phyloP scores from a whole-genome alignment of 2,113 vertebrate species.

The Plecotus auritus region DNA sequence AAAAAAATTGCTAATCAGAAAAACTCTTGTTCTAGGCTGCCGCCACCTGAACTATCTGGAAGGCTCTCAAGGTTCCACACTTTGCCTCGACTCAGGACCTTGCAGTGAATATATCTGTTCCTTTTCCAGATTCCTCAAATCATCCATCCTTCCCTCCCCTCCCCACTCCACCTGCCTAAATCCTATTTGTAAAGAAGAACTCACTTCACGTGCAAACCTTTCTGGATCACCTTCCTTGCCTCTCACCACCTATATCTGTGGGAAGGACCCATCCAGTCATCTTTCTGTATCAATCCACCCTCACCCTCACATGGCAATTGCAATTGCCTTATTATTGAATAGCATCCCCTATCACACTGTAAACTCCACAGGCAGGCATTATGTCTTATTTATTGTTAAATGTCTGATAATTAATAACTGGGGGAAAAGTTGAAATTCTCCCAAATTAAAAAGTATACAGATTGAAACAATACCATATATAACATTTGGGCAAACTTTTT shows the following conservation, averaged over 20 bases:
- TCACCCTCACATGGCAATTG: background rate
- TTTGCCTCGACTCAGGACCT: background rate
- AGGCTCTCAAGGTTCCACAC: background rate
- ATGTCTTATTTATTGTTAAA: background rate
- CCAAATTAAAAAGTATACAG: background rate
- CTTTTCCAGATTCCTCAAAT: background rate
- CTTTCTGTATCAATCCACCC: background rate
- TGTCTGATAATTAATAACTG: background rate
- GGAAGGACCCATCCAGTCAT: background rate
- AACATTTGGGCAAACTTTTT: background rate
- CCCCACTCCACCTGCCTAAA: background rate
- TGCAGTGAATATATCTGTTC: background rate
- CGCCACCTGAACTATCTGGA: background rate
- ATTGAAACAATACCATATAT: background rate
- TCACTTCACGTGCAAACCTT: background rate
- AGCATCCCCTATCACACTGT: background rate
- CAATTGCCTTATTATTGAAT: background rate
- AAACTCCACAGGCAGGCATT: background rate
- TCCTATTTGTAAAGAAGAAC: background rate
- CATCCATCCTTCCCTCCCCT: too few species aligned
- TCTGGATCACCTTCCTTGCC: background rate
- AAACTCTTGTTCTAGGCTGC: background rate
- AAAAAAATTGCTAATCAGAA: background rate
- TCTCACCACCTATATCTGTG: background rate
- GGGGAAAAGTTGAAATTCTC: background rate